Conservation (phyloP, 2,888 invertebrate genomes). For the Lasius fuliginosus region DNA sequence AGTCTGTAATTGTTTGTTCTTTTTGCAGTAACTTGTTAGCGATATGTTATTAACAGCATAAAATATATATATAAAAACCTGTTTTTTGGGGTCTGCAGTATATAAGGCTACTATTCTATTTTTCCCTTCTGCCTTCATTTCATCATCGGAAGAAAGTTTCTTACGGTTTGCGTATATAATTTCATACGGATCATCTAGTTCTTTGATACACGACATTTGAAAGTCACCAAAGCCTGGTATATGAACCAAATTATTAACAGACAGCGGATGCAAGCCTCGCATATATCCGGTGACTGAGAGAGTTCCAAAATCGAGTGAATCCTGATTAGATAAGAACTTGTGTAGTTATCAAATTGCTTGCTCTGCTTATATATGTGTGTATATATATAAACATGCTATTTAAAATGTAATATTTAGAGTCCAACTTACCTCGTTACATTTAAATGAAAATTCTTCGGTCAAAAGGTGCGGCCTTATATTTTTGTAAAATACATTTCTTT, state of each 20-base stretch:
- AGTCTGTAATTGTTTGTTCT: not conserved
- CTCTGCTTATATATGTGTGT: not conserved
- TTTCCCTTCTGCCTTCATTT: constrained; percentile 77
- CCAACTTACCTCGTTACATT: constrained; percentile 86
- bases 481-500: constrained; percentile 91
- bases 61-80: constrained; percentile 82
- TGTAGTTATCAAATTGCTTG: constrained; percentile 22
- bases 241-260: constrained; percentile 96
- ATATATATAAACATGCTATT: not conserved
- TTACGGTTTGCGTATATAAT: constrained; percentile 85
- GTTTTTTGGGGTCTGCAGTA: constrained; percentile 89
- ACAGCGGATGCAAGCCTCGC: constrained; percentile 92
- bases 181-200: constrained; percentile 90
- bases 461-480: constrained; percentile 94
- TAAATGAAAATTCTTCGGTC: constrained; percentile 92
- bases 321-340: constrained; percentile 63
- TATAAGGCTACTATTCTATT: constrained; percentile 87
- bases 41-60: constrained; percentile 39
- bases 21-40: not conserved
- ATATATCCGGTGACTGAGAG: constrained; percentile 95
- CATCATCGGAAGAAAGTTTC: constrained; percentile 44
- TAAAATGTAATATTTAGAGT: not conserved
- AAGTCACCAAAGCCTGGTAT: constrained; percentile 97
- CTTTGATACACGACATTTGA: constrained; percentile 94
- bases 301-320: constrained; percentile 88